These are phyloP conservation scores for Monochamus alternatus DNA, from an alignment of 2,888 invertebrate genomes.

Conservation along the genomic window DNA sequence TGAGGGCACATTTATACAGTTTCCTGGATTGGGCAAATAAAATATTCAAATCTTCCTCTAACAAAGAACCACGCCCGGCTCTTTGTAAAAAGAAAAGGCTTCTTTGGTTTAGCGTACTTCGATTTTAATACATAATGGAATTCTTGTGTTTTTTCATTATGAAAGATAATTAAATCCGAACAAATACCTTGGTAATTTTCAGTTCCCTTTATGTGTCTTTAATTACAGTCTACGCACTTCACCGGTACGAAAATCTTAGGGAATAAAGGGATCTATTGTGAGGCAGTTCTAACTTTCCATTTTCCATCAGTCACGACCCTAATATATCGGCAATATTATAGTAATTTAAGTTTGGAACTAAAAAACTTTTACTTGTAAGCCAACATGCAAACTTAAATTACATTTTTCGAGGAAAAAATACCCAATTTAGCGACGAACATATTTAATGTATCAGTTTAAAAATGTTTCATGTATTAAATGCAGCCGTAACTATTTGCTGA, in stretches of 20 bases:
- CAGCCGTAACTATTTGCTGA: no score
- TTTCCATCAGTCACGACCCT: not conserved
- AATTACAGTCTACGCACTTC: not conserved
- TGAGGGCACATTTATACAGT: not conserved
- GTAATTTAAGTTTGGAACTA: not conserved
- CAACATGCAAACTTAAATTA: not conserved
- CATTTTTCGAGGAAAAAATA: not conserved
- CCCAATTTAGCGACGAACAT: not conserved
- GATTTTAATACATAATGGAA: conserved; percentile 10
- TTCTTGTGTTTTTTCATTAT: conserved; percentile 11
- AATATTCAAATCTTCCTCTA: not conserved
- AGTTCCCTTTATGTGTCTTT: not conserved
- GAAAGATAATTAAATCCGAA: not conserved
- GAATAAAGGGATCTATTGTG: not conserved
- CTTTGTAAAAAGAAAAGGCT: conserved; percentile 4
- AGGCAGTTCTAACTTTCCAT: not conserved
- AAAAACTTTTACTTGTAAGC: not conserved
- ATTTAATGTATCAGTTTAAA: no score
- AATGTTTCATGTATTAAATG: no score
- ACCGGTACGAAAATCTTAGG: not conserved
- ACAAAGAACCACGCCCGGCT: not conserved
- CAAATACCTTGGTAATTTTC: conserved; percentile 1
- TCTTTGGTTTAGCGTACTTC: not conserved
- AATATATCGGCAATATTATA: not conserved
- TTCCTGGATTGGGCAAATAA: not conserved